Evolutionary conservation across 2,797 vertebrate genomes (phyloP), one percentile per base, ranked within the genome.

Genomic region (Acrossocheilus fasciatus): DNA sequence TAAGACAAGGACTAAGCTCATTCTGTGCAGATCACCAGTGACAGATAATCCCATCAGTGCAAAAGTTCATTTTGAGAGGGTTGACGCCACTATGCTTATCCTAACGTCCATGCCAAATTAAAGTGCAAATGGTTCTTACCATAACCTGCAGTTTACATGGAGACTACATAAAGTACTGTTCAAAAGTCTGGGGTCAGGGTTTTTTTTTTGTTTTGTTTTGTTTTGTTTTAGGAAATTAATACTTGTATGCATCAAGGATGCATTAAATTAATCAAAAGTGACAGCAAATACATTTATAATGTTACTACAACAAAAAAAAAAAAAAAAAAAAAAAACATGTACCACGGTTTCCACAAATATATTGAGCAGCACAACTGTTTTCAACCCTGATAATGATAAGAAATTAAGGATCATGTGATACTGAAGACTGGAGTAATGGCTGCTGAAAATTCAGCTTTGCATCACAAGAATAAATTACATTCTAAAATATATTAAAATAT

Each of bases 21-120:
- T 79, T 85, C 78, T 72, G 76, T 85, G 50, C 20, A 36, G 50
- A 79, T 59, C n/a, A 39, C 36, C 17, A 34, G 17, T 45, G 26
- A 57, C 52, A 43, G 30, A 76, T 84, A 68, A 84, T 83, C 70
- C 62, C 23, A 23, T 77, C 83, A 84, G 83, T 43, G 34, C 83
- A 77, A 68, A 84, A 77, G 45, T 62, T 83, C 26, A 84, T 52
- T 76, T 68, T 20, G 18, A 69, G 23, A 47, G 34, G 12, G 26
- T 6, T 64, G 54, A 83, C 34, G 12, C 41, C 14, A 14, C 26
- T 45, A 8, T 41, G 81, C n/a, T 43, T 52, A 74, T 74, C 70
- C 26, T 47, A 76, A n/a, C 41, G 14, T 52, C 20, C 12, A 50
- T 39, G 26, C 52, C 11, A n/a, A 41, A 83, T n/a, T 36, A 30